Evolutionary conservation across 2,113 vertebrate species (phyloP).

Genomic region (Abramis brama): DNA sequence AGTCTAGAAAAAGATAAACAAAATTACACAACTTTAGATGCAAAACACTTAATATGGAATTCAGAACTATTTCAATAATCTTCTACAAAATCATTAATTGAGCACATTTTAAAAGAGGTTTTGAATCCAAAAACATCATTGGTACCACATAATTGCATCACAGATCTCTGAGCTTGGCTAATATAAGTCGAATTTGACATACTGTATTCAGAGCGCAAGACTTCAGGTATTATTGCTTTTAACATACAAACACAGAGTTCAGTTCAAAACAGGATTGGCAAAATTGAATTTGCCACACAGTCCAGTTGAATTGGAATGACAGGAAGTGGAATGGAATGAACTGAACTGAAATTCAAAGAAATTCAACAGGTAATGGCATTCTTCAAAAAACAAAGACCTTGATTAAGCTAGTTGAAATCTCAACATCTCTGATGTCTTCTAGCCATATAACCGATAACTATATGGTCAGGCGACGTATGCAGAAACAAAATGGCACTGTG

Average conservation of each 20-base stretch:
- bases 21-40: slow-evolving; percentile 19
- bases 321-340: no score
- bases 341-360: no score
- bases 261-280: background rate
- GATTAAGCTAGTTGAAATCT: background rate
- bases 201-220: no score
- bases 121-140: background rate
- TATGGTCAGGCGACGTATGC: background rate
- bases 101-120: background rate
- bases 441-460: background rate
- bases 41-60: background rate
- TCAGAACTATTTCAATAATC: background rate
- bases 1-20: slow-evolving; percentile 48
- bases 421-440: background rate
- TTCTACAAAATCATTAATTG: background rate
- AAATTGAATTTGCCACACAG: background rate
- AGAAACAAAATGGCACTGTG: background rate
- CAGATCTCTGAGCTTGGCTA: background rate
- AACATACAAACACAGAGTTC: background rate
- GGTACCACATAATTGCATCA: background rate
- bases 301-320: no score
- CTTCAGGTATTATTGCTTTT: background rate
- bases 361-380: no score
- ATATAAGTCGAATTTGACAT: background rate
- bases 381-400: no score